Conservation (phyloP, 2,888 invertebrate species). For the Girardia tigrina region DNA sequence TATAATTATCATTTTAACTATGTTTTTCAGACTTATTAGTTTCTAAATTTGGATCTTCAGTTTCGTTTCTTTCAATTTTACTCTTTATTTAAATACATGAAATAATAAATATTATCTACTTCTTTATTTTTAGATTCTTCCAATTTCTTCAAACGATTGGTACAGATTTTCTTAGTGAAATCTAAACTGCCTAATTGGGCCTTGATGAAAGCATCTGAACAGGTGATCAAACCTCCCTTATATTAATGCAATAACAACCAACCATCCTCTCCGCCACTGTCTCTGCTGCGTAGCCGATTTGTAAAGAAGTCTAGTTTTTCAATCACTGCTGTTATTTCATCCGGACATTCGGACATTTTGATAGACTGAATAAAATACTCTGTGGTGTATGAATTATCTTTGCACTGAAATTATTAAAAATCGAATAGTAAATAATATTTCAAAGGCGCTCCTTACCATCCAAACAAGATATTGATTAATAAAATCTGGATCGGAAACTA, state of each 20-base stretch:
- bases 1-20: too few species aligned
- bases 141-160: slow-evolving; percentile 5
- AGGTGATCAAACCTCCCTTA: not conserved
- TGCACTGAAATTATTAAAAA: slow-evolving; percentile 57
- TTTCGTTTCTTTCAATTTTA: too few species aligned
- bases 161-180: slow-evolving; percentile 24
- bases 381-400: slow-evolving; percentile 63
- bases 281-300: slow-evolving; percentile 59
- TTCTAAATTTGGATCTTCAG: too few species aligned
- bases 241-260: not conserved
- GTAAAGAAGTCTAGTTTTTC: slow-evolving; percentile 20
- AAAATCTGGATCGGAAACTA: slow-evolving; percentile 74
- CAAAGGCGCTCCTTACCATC: slow-evolving; percentile 58
- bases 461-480: slow-evolving; percentile 75
- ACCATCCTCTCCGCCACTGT: slow-evolving; percentile 68
- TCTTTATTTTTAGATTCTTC: slow-evolving; percentile 3
- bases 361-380: slow-evolving; percentile 72
- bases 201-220: slow-evolving; percentile 25
- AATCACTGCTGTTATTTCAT: slow-evolving; percentile 63
- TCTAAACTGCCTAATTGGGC: slow-evolving; percentile 31
- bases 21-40: too few species aligned
- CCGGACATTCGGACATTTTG: slow-evolving; percentile 64
- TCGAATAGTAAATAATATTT: not conserved
- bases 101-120: not conserved
- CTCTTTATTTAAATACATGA: too few species aligned